Evolutionary conservation across 2,113 vertebrate genomes (phyloP).

Genomic region (Formicarius rufipectus): DNA sequence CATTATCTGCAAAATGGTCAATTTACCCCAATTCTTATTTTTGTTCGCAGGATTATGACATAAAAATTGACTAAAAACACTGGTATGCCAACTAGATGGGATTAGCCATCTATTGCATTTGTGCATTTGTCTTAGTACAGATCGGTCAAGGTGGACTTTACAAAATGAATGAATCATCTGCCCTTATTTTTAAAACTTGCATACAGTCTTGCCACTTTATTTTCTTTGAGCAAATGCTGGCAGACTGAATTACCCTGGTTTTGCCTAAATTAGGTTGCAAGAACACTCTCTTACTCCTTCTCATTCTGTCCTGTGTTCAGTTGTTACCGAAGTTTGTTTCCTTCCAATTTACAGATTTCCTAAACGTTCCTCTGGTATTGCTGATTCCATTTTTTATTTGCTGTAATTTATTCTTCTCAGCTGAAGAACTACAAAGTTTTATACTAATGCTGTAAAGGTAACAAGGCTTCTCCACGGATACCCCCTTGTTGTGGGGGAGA

Average conservation of each 20-base stretch:
- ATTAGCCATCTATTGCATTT: background rate
- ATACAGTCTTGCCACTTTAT: background rate
- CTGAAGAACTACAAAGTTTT: background rate
- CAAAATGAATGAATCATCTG: background rate
- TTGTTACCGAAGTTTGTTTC: background rate
- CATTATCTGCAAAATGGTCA: background rate
- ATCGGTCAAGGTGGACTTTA: background rate
- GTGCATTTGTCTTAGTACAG: background rate
- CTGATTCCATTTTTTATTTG: background rate
- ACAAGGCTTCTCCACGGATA: too few relatives aligned
- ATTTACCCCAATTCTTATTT: background rate
- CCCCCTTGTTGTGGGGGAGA: too few relatives aligned
- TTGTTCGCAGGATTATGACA: background rate
- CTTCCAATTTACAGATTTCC: background rate
- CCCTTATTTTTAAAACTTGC: background rate
- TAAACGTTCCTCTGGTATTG: background rate
- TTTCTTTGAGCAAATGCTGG: background rate
- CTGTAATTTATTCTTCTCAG: background rate
- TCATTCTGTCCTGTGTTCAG: background rate
- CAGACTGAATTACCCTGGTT: background rate
- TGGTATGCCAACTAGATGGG: background rate
- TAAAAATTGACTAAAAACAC: background rate
- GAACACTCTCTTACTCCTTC: background rate
- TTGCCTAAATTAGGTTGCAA: background rate
- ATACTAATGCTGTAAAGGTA: background rate